phyloP scores from a whole-genome alignment of 2,113 vertebrate genomes.

The Oplegnathus fasciatus region DNA sequence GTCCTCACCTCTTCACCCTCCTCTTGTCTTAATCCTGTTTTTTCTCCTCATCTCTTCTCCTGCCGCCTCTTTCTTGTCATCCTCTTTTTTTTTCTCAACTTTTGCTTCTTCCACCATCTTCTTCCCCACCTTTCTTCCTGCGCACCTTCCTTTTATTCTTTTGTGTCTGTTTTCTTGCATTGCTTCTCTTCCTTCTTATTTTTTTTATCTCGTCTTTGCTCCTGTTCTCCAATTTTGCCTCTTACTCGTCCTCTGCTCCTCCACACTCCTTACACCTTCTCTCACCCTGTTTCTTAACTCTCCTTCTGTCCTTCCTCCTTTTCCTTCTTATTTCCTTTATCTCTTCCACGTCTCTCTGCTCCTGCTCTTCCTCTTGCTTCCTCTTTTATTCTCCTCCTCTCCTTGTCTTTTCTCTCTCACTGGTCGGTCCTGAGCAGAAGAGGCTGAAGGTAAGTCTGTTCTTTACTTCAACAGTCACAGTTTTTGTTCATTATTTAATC shows the following conservation, averaged over 20 bases:
- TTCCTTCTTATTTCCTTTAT: slow-evolving; percentile 70
- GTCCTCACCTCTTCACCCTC: slow-evolving; percentile 83
- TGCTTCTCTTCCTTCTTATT: not conserved
- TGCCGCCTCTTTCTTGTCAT: not conserved
- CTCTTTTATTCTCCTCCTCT: slow-evolving; percentile 59
- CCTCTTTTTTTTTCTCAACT: not conserved
- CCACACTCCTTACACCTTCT: slow-evolving; percentile 76
- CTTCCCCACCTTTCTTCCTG: no score
- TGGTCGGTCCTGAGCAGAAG: slow-evolving; percentile 86
- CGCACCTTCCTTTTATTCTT: slow-evolving; percentile 38
- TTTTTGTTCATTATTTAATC: not conserved
- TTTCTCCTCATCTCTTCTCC: slow-evolving; percentile 58
- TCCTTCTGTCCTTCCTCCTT: slow-evolving; percentile 67
- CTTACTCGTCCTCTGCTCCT: not conserved
- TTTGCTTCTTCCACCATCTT: not conserved
- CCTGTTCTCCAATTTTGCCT: not conserved
- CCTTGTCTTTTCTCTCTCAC: slow-evolving; percentile 73
- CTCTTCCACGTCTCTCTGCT: not conserved
- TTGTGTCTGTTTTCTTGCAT: slow-evolving; percentile 45
- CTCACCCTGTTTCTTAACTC: slow-evolving; percentile 59
- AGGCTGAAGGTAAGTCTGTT: slow-evolving; percentile 90
- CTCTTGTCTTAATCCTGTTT: slow-evolving; percentile 32
- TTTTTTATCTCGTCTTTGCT: no score
- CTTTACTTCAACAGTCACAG: not conserved
- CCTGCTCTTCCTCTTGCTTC: not conserved